phyloP scores from a whole-genome alignment of 2,888 invertebrate genomes.

The Microctonus hyperodae region DNA sequence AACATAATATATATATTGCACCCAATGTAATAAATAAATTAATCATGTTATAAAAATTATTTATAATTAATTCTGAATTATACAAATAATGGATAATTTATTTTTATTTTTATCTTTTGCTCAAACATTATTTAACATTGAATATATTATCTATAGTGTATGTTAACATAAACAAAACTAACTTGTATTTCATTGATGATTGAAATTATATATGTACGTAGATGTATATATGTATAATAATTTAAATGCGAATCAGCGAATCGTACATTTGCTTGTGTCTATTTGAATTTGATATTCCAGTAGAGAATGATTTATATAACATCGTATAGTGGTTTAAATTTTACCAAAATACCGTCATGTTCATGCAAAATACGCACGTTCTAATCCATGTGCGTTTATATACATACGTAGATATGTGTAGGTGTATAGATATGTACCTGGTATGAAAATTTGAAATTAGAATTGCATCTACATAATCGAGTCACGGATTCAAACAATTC shows the following conservation, averaged over 20 bases:
- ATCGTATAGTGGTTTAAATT: background rate
- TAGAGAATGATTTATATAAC: background rate
- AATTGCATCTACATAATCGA: background rate
- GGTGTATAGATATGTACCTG: background rate
- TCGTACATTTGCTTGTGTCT: background rate
- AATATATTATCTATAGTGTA: too few relatives aligned
- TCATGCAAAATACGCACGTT: background rate
- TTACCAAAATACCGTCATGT: background rate
- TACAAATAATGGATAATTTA: background rate
- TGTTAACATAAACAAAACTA: background rate
- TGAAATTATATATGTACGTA: background rate
- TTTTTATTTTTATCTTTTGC: background rate
- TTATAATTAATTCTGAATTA: too few relatives aligned
- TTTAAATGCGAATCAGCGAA: too few relatives aligned
- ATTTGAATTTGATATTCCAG: background rate
- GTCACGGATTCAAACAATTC: slow-evolving; percentile 12
- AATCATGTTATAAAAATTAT: too few relatives aligned
- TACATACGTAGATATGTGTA: background rate
- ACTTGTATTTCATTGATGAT: background rate
- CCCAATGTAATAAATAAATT: background rate
- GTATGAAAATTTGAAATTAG: background rate
- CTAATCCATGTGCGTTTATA: background rate
- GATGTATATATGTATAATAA: too few relatives aligned
- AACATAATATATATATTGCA: too few relatives aligned
- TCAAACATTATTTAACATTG: too few relatives aligned